Base-by-base conservation (phyloP, 2,113 vertebrate genomes). In the Crocuta crocuta region DNA sequence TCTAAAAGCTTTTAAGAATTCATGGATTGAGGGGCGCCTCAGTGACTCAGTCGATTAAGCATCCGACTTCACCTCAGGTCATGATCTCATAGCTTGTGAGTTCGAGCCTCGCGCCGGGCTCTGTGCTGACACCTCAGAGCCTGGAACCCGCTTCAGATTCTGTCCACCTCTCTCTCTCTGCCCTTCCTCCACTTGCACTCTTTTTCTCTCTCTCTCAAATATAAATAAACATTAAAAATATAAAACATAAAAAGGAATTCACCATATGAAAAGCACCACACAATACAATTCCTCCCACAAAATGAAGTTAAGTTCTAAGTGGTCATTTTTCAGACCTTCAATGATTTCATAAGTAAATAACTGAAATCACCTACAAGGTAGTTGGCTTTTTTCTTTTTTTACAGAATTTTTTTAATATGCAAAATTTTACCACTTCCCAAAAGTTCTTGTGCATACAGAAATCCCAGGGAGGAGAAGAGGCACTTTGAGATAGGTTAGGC, bases 391-490 rank as follows among this genome's bases (percentile, higher is more conserved):
- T 31, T 17, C 45, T 24, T 88, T 80, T 63, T 45, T 28, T 0
- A 93, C 23, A 71, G 50, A 85, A 63, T 92, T 61, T 87, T 87
- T 89, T 70, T 33, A 48, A 63, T 65, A 92, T 28, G 10, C 88
- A 55, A 85, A 71, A 35, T 76, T 96, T 74, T 53, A 74, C 33
- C 55, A 48, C 43, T 94, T 95, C 84, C 90, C 39, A 53, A 94
- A 90, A 89, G 31, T 74, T 48, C 50, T 35, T 9, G 0, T 35
- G 1, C 58, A 76, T 48, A 83, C 7, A 90, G 86, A 96, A 96
- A 97, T 35, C 61, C 35, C 26, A 95, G 73, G 43, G 80, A 93
- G n/a, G 39, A 39, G 39, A 39, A 92, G 78, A 87, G 50, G 39
- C 31, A 58, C 73, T 35, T 10, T 66, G 88, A 94, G 43, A 31